Evolutionary conservation across 2,888 invertebrate genomes (phyloP).

Genomic region (Melanargia galathea): DNA sequence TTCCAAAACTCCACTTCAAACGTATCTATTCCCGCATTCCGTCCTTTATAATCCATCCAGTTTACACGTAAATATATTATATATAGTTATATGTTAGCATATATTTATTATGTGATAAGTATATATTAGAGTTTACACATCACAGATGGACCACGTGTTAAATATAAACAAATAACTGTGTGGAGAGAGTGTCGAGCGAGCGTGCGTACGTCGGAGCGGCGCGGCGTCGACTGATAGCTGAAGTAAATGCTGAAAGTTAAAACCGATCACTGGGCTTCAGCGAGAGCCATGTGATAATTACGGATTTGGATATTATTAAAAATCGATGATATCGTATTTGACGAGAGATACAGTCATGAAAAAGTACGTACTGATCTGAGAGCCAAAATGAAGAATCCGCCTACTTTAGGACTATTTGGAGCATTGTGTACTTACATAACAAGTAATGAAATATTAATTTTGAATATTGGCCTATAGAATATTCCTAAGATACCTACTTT

Average conservation of each 20-base stretch:
- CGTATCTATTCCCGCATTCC: conserved; percentile 29
- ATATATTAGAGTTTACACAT: conserved; percentile 49
- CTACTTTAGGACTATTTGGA: no score
- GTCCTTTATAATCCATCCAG: neutral
- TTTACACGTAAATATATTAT: neutral
- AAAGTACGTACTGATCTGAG: no score
- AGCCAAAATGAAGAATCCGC: no score
- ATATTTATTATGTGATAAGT: conserved; percentile 48
- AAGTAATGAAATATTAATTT: no score
- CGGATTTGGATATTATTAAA: conserved; percentile 2
- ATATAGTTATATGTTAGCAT: neutral
- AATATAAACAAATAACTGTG: conserved; percentile 11
- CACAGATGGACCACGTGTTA: conserved; percentile 15
- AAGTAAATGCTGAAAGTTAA: conserved; percentile 16
- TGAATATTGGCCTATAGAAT: no score
- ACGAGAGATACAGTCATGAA: neutral
- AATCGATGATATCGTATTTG: conserved; percentile 2
- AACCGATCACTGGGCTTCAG: conserved; percentile 2
- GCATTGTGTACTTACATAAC: no score
- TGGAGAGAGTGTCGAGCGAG: conserved; percentile 8
- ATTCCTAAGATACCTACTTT: no score
- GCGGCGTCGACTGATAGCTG: conserved; percentile 61
- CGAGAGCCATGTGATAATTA: conserved; percentile 31
- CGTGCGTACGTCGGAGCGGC: conserved; percentile 64
- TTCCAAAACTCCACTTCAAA: conserved; percentile 41